Evolutionary conservation across 2,113 vertebrate species (phyloP).

Genomic region (Odocoileus hemionus): DNA sequence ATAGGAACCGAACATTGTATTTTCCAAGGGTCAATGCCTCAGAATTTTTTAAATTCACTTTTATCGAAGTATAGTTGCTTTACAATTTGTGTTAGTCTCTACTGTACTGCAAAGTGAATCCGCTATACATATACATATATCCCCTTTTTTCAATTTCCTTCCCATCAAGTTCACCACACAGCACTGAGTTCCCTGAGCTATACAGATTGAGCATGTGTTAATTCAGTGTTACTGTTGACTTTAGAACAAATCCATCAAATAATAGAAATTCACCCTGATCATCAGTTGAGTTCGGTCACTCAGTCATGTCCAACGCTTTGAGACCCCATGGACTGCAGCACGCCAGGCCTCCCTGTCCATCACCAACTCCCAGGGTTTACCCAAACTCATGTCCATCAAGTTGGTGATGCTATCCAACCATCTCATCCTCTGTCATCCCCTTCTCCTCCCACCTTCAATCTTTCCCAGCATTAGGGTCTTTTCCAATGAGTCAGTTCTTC

Average conservation of each 20-base stretch:
- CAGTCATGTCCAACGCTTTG: background rate
- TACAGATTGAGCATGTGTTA: background rate
- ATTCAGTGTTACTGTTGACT: background rate
- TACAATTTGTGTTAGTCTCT: background rate
- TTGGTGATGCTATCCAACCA: background rate
- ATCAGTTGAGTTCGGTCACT: background rate
- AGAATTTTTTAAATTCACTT: background rate
- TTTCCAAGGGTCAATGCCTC: background rate
- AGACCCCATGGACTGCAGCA: rapidly evolving
- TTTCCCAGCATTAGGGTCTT: background rate
- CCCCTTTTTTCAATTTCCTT: background rate
- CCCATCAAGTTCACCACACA: background rate
- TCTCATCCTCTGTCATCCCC: background rate
- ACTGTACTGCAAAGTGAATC: background rate
- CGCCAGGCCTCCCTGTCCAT: background rate
- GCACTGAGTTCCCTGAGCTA: background rate
- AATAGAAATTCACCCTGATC: background rate
- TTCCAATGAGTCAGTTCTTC: background rate
- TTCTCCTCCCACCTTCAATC: background rate
- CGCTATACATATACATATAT: background rate
- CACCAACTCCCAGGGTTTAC: background rate
- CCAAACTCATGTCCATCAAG: background rate
- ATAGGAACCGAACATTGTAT: background rate
- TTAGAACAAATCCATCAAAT: background rate
- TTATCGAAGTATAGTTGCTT: background rate